Evolutionary conservation across 2,888 invertebrate genomes (phyloP).

Genomic region (Tetropium fuscum): DNA sequence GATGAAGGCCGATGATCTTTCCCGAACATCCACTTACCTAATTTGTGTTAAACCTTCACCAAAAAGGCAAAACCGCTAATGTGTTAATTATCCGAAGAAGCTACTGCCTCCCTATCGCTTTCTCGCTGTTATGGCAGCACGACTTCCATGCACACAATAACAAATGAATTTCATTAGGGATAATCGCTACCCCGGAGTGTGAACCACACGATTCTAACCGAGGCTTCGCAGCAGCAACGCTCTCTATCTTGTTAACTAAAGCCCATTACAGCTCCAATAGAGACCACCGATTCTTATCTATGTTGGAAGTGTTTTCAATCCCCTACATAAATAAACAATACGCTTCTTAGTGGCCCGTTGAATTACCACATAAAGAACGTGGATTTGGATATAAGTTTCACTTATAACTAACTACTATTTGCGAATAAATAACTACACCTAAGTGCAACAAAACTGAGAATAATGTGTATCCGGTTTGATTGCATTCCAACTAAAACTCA

Average conservation of each 20-base stretch:
- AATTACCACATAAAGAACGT: background rate
- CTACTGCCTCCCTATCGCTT: background rate
- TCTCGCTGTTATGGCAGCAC: slow-evolving; percentile 21
- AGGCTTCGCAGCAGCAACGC: background rate
- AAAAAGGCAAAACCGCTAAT: too few relatives aligned
- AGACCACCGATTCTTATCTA: slow-evolving; percentile 16
- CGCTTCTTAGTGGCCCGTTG: background rate
- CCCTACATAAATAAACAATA: slow-evolving; percentile 13
- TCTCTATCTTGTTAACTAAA: slow-evolving; percentile 21
- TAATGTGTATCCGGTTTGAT: too few relatives aligned
- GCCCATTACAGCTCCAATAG: background rate
- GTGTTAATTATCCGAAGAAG: background rate
- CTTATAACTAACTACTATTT: slow-evolving; percentile 2
- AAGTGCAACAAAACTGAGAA: too few relatives aligned
- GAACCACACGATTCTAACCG: slow-evolving; percentile 7
- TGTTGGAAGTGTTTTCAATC: slow-evolving; percentile 6
- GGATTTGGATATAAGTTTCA: slow-evolving; percentile 17
- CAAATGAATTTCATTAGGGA: slow-evolving; percentile 26
- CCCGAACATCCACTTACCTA: too few relatives aligned
- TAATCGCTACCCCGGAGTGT: slow-evolving; percentile 21
- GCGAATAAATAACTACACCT: slow-evolving; percentile 7
- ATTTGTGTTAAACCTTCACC: too few relatives aligned
- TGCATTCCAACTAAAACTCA: too few relatives aligned
- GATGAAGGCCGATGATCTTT: too few relatives aligned
- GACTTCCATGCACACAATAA: slow-evolving; percentile 14